Evolutionary conservation across 1,140 invertebrate genomes (phyloP), one percentile per base, ranked within the genome.

Genomic region (Zaprionus tsacasi): DNA sequence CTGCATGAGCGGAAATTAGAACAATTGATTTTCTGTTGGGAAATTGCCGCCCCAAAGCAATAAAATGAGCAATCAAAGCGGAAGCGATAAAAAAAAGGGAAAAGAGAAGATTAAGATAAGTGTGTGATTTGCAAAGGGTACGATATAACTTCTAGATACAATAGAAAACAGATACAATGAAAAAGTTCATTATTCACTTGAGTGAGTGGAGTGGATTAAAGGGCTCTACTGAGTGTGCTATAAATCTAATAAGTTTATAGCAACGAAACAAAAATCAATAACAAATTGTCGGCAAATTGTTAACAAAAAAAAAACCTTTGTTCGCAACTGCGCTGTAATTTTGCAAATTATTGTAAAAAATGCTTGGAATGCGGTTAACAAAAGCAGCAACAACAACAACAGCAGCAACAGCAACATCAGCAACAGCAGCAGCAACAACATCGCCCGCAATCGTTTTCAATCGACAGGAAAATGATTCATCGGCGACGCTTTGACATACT

Each of bases 341-440:
- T 79, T 40, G 74, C 52, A 77, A 83, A 81, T 80, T 66, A 85
- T 77, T 76, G 81, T 65, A 81, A 83, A 83, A 77, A 77, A 87
- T 87, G 75, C 73, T 56, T 58, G 83, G 82, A 87, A 87, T 87
- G 82, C 59, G 82, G 82, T 78, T 88, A 56, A 21, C 60, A 70
- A 65, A 61, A 36, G 35, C 57, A 63, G n/a, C 36, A 45, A 36
- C 50, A 60, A 43, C 60, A 65, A 48, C 40, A 74, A 17, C 36
- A 35, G 35, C 8, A 65, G 57, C 30, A 38, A 30, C 65, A 40
- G 45, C 52, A 50, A 27, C 56, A 54, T 21, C 12, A 71, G 50
- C 30, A 45, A 43, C 70, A 33, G 59, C 48, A 35, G 35, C 8
- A 60, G 57, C 30, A 38, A 36, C 65, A 40, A 21, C 21, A 65